Percentiles rank a stretch among this genome's conserved stretches.
phyloP scores from a whole-genome alignment of 2,888 invertebrate species.

The Oscheius sp. region DNA sequence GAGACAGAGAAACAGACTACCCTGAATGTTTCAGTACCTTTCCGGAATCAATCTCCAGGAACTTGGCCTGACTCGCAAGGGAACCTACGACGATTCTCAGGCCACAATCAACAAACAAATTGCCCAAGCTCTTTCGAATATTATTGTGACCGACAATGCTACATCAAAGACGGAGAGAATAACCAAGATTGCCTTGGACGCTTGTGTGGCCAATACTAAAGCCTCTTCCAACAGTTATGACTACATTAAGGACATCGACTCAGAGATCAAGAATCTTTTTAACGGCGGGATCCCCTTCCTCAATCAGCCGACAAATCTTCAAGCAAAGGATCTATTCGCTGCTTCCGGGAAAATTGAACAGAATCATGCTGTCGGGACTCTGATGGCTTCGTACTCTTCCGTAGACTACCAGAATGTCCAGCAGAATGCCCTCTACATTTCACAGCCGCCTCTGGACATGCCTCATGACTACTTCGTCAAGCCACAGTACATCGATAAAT shows the following conservation, averaged over 20 bases:
- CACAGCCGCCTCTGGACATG: slow-evolving; percentile 57
- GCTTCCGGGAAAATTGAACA: slow-evolving; percentile 50
- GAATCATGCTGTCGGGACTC: slow-evolving; percentile 55
- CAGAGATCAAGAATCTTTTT: not conserved
- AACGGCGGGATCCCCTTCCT: slow-evolving; percentile 53
- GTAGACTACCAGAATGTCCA: slow-evolving; percentile 59
- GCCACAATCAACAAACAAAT: slow-evolving; percentile 57
- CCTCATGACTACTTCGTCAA: slow-evolving; percentile 66
- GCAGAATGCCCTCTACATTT: slow-evolving; percentile 59
- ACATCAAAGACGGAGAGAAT: slow-evolving; percentile 60
- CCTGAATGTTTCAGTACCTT: slow-evolving; percentile 41
- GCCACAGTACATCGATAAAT: slow-evolving; percentile 57
- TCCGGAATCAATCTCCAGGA: slow-evolving; percentile 43
- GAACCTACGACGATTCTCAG: slow-evolving; percentile 66
- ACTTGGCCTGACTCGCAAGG: slow-evolving; percentile 44
- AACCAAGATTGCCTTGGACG: slow-evolving; percentile 52
- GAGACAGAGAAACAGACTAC: too few relatives aligned
- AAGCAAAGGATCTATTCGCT: slow-evolving; percentile 41
- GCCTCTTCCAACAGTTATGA: too few relatives aligned
- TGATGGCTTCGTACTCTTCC: slow-evolving; percentile 58
- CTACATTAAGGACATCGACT: not conserved
- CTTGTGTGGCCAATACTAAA: slow-evolving; percentile 34
- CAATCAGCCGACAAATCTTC: slow-evolving; percentile 33
- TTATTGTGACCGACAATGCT: slow-evolving; percentile 38
- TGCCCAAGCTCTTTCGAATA: slow-evolving; percentile 42